These are phyloP conservation scores for Platyrinchus mystaceus DNA, from an alignment of 2,797 vertebrate species.

Conservation along the genomic window DNA sequence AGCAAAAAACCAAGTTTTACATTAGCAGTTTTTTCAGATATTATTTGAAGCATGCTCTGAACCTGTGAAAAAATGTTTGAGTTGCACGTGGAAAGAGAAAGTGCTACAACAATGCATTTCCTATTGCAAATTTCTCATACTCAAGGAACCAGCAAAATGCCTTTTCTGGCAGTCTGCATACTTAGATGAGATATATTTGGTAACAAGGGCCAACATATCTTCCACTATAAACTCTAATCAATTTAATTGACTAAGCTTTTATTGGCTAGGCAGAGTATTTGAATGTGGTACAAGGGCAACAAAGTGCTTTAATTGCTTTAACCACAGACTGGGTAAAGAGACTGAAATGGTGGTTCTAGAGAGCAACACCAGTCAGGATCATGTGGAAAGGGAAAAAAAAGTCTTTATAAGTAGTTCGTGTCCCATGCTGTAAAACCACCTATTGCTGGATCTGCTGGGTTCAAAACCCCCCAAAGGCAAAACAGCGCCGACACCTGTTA, in stretches of 20 bases:
- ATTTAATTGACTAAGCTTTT: background rate
- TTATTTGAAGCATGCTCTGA: background rate
- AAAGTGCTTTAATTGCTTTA: background rate
- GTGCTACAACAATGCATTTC: background rate
- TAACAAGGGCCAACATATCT: background rate
- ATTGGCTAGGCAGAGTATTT: background rate
- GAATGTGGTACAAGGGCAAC: background rate
- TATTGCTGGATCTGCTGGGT: background rate
- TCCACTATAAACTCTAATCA: background rate
- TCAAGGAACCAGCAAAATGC: background rate
- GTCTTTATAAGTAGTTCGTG: accelerated
- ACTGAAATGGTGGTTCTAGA: background rate
- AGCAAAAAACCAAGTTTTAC: background rate
- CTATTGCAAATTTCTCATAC: background rate
- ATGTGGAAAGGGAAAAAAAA: accelerated
- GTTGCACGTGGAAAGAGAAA: background rate
- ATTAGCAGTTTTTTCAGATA: background rate
- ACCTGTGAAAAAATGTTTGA: background rate
- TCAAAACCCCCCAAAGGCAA: background rate
- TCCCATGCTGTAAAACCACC: background rate
- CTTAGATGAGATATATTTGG: background rate
- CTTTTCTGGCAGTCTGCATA: background rate
- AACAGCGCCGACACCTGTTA: background rate
- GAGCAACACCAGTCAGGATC: background rate
- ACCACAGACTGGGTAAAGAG: background rate